These are phyloP conservation scores for Diceros bicornis DNA, from an alignment of 2,797 vertebrate species.

Conservation along the genomic window DNA sequence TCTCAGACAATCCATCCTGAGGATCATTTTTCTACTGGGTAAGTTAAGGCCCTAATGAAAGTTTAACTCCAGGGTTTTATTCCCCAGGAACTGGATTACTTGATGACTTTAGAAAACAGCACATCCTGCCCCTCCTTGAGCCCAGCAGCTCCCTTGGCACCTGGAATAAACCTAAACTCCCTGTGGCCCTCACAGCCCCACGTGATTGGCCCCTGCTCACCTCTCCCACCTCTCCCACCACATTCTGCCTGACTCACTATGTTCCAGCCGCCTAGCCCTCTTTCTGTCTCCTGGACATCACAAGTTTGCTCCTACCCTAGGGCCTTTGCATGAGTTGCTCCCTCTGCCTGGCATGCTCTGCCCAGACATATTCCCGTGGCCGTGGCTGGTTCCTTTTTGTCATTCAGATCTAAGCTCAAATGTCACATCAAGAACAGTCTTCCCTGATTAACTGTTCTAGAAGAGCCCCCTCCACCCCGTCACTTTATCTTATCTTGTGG, in stretches of 20 bases:
- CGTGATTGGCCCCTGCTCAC: background rate
- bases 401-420: background rate
- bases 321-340: background rate
- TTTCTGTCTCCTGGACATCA: background rate
- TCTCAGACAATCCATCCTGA: background rate
- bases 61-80: background rate
- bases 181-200: rapidly evolving
- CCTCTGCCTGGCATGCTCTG: background rate
- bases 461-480: background rate
- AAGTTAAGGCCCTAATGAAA: background rate
- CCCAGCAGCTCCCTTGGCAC: background rate
- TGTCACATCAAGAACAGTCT: background rate
- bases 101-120: background rate
- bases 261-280: background rate
- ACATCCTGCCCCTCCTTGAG: background rate
- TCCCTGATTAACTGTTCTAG: no score
- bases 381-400: background rate
- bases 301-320: background rate
- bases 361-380: background rate
- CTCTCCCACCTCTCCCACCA: background rate
- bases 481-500: rapidly evolving
- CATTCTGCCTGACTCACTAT: background rate
- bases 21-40: background rate
- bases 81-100: background rate
- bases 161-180: no score